Percentiles rank a stretch among this genome's conserved stretches.
These are phyloP conservation scores for Aurelia aurita DNA, from an alignment of 30 jellyfish, hydroid and myxozoan species.

Conservation along the genomic window DNA sequence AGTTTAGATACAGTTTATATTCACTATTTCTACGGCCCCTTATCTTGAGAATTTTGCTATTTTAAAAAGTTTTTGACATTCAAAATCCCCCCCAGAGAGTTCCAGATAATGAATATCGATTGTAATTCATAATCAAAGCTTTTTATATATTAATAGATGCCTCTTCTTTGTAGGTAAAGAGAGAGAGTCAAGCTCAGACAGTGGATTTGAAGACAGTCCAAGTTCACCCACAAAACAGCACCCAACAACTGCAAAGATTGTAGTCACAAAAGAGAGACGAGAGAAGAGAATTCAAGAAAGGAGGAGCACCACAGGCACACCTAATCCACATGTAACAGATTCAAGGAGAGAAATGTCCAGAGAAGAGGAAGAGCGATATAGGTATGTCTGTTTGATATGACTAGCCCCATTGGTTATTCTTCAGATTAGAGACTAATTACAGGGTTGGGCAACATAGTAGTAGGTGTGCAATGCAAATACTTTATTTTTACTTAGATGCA, in stretches of 20 bases:
- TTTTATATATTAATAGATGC: background rate
- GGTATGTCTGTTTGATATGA: conserved; percentile 6
- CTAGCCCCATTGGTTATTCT: too few relatives aligned
- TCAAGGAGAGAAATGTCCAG: conserved; percentile 29
- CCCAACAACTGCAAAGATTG: conserved; percentile 22
- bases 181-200: conserved; percentile 66
- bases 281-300: conserved; percentile 61
- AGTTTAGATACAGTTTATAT: too few relatives aligned
- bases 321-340: conserved; percentile 12
- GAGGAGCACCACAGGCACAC: conserved; percentile 8
- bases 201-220: conserved; percentile 72
- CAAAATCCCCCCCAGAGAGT: too few relatives aligned
- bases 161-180: conserved; percentile 35
- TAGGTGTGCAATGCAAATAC: too few relatives aligned
- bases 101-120: too few relatives aligned
- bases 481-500: too few relatives aligned
- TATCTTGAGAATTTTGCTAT: too few relatives aligned
- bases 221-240: conserved; percentile 51
- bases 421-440: too few relatives aligned
- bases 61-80: too few relatives aligned
- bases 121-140: too few relatives aligned
- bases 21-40: too few relatives aligned
- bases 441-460: too few relatives aligned
- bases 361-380: conserved; percentile 34
- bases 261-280: conserved; percentile 49